Base-by-base conservation (phyloP, 1,140 invertebrate genomes). In the Atta colombica region DNA sequence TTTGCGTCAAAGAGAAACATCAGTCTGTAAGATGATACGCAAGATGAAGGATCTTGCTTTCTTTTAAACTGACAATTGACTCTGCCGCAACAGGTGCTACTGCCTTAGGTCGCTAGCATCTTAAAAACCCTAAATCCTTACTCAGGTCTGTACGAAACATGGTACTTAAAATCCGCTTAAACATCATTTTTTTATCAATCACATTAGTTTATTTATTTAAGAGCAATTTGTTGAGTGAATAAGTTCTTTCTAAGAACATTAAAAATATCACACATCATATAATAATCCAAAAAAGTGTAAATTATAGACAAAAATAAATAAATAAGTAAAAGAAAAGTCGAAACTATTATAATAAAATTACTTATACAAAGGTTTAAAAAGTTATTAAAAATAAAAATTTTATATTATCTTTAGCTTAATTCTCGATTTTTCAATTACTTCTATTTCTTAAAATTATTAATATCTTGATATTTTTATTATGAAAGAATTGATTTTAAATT, bases 31-130 rank as follows among this genome's bases (percentile, higher is more conserved):
- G 28, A 84, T 84, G 85, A 85, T 72, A 85, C 58, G 77, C 61
- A 66, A 65, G 78, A 68, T 63, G 51, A 51, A 82, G 80, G 31
- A 65, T 88, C 80, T 82, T 66, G 61, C 65, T 85, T 74, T 75
- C 60, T 60, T 61, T 55, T 63, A 63, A 60, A 53, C 21, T 60
- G 51, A 72, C 85, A 78, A 61, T 80, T 81, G 66, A 18, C 63
- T 55, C 21, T 31, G 66, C 61, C 28, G 89, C 89, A 90, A 90
- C 89, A 90, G 88, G 89, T 90, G 89, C 78, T 77, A 90, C 61
- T 39, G 18, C 53, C 65, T 58, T 35, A 35, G 31, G 5, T 77
- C 51, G 53, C 53, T 45, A 60, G 58, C 49, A 53, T 77, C 72
- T 89, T 87, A 87, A 90, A 90, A 90, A 87, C 71, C 65, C 69